Evolutionary conservation across 2,888 invertebrate species (phyloP), one percentile per base, ranked within the genome.

Genomic region (Iphiclides podalirius): DNA sequence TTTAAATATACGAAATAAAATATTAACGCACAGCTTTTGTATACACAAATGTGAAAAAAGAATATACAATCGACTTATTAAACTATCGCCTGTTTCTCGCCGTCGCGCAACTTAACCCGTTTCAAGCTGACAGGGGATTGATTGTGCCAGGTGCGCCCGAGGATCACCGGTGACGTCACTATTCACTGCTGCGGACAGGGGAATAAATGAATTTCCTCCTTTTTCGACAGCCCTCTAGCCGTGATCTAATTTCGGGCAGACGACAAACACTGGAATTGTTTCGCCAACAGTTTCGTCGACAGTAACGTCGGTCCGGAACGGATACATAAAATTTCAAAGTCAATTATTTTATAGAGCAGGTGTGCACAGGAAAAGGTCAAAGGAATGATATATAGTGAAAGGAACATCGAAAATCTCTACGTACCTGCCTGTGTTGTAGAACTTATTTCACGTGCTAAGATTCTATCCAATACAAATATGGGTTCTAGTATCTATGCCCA

Each of bases 41-140:
- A 20, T 6, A 20, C 6, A 20, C 20, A 20, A 20, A 20, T 6
- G 6, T 4, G 6, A 12, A 33, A 39, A 33, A 26, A 33, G 34
- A 16, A 26, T 33, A 20, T 20, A 8, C 28, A 28, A 28, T 34
- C 14, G 39, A 49, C 34, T 49, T 34, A 39, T 39, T 34, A 38
- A 49, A 49, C 43, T 44, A 44, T 43, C 42, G 33, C 14, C 8
- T 12, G 20, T 14, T n/a, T 6, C 34, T 35, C 8, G 28, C 11
- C 38, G 36, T 26, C 43, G 44, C 42, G 43, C 52, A 55, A 56
- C 52, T 61, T 59, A 64, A 70, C 69, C 72, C 72, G 61, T 60
- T 61, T 70, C 70, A 70, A 56, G 55, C 58, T 70, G 71, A 72
- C 70, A 68, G 60, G 61, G 69, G 69, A 59, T 63, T 65, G 67